Evolutionary conservation across 2,797 vertebrate genomes (phyloP), one percentile per base, ranked within the genome.

Genomic region (Sphaeramia orbicularis): DNA sequence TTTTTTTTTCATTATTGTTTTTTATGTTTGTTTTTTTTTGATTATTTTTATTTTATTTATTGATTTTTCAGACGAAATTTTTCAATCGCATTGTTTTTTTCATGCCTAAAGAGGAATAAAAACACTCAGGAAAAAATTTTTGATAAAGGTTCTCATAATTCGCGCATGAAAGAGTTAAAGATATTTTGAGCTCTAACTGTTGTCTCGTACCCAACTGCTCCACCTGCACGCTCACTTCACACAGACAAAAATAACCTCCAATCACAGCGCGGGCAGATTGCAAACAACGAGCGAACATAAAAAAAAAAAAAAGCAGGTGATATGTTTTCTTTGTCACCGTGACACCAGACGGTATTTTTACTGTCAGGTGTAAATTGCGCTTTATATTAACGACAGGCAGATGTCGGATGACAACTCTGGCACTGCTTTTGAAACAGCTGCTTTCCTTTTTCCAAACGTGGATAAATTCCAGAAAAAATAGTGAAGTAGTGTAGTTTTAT

Each of bases 281-380:
- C n/a, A 52, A 57, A 70, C 44, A 68, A 64, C 42, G 11, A 80
- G 59, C 54, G 51, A 7, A 68, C 71, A 80, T 81, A 63, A 86
- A 85, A 35, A 43, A 60, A 80, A 81, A 63, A 86, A 85, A 35
- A 43, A 60, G 55, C 65, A 69, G 71, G 54, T 71, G 62, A 54
- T 65, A 2, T 11, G 36, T 49, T 48, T 21, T 43, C 21, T 12
- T 15, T 19, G 13, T 24, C 41, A 32, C 10, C 4, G 8, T 43
- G 57, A 77, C 42, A 61, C 16, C 68, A 66, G 75, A 19, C 61
- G 59, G 63, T 61, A 53, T 79, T 80, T 32, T 81, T 73, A 84
- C 62, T 38, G 41, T 56, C 48, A 15, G 54, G 12, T 53, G 36
- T 78, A 72, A 77, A 81, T 76, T 52, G 6, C 49, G 1, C 52